Conservation (phyloP, 2,888 invertebrate species). For the Ctena decussata region DNA sequence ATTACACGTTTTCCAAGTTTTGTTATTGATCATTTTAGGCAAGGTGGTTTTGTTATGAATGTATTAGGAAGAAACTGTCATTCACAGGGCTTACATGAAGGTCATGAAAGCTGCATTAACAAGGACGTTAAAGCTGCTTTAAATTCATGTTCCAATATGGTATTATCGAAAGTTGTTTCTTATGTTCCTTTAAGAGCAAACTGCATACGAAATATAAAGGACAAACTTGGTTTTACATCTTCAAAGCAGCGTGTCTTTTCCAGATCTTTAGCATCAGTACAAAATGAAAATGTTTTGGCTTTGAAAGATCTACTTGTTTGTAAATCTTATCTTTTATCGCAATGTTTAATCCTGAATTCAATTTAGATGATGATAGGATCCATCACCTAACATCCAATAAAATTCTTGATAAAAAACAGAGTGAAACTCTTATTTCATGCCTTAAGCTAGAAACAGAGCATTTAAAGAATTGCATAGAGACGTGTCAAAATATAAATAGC, state of each 20-base stretch:
- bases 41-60: not conserved
- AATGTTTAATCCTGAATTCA: not conserved
- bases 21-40: not conserved
- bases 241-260: not conserved
- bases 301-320: not conserved
- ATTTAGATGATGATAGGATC: not conserved
- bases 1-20: not conserved
- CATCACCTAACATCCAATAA: not conserved
- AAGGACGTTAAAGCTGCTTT: slow-evolving; percentile 1
- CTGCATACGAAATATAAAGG: not conserved
- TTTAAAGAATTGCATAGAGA: not conserved
- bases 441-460: not conserved
- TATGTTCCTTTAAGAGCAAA: not conserved
- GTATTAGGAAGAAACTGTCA: not conserved
- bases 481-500: not conserved
- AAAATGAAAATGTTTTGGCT: not conserved
- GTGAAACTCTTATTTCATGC: not conserved
- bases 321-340: not conserved
- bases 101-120: slow-evolving; percentile 15
- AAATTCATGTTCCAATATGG: not conserved
- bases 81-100: slow-evolving; percentile 14
- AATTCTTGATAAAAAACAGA: not conserved
- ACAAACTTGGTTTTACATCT: not conserved
- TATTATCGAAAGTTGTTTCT: not conserved
- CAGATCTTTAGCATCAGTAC: not conserved